These are phyloP conservation scores for Abrostola tripartita DNA, from an alignment of 2,888 invertebrate genomes.

Conservation along the genomic window DNA sequence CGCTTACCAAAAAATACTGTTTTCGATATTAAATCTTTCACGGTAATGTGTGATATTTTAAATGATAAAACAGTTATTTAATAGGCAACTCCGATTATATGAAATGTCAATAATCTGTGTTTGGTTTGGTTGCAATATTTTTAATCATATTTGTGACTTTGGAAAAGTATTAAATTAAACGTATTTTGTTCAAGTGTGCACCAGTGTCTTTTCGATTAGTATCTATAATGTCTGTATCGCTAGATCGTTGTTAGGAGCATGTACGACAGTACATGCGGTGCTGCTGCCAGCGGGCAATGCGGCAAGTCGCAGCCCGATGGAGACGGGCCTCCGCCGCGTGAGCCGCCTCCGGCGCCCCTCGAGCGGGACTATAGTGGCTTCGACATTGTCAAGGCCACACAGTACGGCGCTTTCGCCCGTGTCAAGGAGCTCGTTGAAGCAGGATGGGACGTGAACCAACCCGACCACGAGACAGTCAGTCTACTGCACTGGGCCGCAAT, in stretches of 20 bases:
- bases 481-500: constrained; percentile 99
- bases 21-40: too few relatives aligned
- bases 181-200: constrained; percentile 14
- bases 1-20: too few relatives aligned
- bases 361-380: constrained; percentile 92
- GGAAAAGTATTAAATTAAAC: constrained; percentile 20
- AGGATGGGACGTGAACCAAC: constrained; percentile 97
- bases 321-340: constrained; percentile 89
- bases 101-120: constrained; percentile 39
- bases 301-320: constrained; percentile 90
- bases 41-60: neutral
- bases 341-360: constrained; percentile 89
- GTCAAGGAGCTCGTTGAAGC: constrained; percentile 96
- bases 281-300: constrained; percentile 90
- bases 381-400: constrained; percentile 98
- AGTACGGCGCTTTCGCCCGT: constrained; percentile 96
- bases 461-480: constrained; percentile 98
- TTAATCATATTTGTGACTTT: constrained; percentile 7
- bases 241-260: constrained; percentile 70
- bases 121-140: constrained; percentile 36
- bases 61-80: neutral
- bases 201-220: constrained; percentile 4
- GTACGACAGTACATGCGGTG: constrained; percentile 93
- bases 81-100: neutral
- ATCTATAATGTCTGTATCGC: constrained; percentile 41